Conservation (phyloP, 1,140 invertebrate species). For the Cylas formicarius region DNA sequence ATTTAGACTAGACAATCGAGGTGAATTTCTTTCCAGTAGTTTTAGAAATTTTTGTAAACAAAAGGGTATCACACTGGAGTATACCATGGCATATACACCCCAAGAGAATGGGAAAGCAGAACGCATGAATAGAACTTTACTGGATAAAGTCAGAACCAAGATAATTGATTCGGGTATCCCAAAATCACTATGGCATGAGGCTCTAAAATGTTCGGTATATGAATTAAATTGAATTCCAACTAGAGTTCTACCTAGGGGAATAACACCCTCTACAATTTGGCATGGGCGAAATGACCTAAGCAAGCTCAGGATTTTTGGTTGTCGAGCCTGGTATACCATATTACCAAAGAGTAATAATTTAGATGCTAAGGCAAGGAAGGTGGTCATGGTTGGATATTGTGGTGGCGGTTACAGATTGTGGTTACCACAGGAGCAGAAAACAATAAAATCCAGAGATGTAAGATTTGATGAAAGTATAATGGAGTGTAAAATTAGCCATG, state of each 20-base stretch:
- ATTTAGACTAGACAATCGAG: conserved; percentile 32
- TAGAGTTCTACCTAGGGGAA: conserved; percentile 6
- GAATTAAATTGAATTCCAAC: conserved; percentile 30
- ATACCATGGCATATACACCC: conserved; percentile 35
- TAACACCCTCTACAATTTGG: conserved; percentile 14
- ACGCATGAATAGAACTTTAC: conserved; percentile 22
- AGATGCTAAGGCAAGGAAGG: conserved; percentile 2
- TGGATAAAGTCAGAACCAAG: conserved; percentile 24
- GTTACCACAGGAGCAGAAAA: conserved; percentile 10
- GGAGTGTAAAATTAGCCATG: conserved; percentile 5
- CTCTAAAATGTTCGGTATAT: conserved; percentile 28
- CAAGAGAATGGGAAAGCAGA: conserved; percentile 31
- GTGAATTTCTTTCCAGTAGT: conserved; percentile 27
- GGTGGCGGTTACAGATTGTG: conserved; percentile 17
- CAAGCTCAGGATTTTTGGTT: conserved; percentile 21
- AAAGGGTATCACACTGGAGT: conserved; percentile 26
- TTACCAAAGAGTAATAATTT: conserved; percentile 15
- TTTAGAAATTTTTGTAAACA: conserved; percentile 29
- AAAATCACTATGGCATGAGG: conserved; percentile 34
- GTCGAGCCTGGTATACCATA: conserved; percentile 10
- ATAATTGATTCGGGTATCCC: conserved; percentile 26
- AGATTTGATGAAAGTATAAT: conserved; percentile 14
- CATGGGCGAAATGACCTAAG: conserved; percentile 18
- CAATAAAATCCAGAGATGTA: conserved; percentile 14
- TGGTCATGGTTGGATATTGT: conserved; percentile 14